Evolutionary conservation across 2,113 vertebrate species (phyloP), one percentile per base, ranked within the genome.

Genomic region (Etheostoma spectabile): DNA sequence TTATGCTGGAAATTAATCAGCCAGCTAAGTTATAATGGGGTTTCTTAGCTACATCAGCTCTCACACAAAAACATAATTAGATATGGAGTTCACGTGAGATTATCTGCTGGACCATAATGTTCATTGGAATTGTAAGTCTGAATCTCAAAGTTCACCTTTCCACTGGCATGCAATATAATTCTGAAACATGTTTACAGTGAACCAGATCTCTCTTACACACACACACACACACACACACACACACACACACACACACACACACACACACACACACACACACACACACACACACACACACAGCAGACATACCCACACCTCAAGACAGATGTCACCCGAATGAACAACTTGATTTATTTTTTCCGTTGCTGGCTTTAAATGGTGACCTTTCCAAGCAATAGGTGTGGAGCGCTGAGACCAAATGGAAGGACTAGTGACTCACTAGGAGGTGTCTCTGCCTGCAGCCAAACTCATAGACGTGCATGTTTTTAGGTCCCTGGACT

Each of bases 351-450:
- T 84, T 63, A 69, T 82, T 82, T 86, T 74, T 70, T 64, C 21
- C 15, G 38, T 82, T 53, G 4, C 45, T 77, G 72, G 80, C 70
- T 77, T 56, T 49, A 56, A 48, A 77, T n/a, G 14, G 18, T 91
- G 90, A 91, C 92, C 86, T 92, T 93, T 92, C 56, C 45, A 19
- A 80, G 66, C 8, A 14, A 12, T 27, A 63, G 74, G 79, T 84
- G 77, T 71, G 72, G 64, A 69, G 89, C n/a, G 0, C 7, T 46
- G 81, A 74, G 74, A 72, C 22, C 12, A 46, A 79, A 75, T 59
- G 78, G 61, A 68, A 52, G 67, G 48, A 78, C 21, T 57, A 72
- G 21, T 38, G 73, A 59, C 71, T 87, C 86, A 61, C 62, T 79
- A 80, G 79, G 82, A 89, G 77, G 74, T 68, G 82, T 84, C 22